A percentile compares a stretch with the other conserved stretches of the same genome.
Conservation (phyloP, 2,113 vertebrate species). For the Aleadryas rufinucha region DNA sequence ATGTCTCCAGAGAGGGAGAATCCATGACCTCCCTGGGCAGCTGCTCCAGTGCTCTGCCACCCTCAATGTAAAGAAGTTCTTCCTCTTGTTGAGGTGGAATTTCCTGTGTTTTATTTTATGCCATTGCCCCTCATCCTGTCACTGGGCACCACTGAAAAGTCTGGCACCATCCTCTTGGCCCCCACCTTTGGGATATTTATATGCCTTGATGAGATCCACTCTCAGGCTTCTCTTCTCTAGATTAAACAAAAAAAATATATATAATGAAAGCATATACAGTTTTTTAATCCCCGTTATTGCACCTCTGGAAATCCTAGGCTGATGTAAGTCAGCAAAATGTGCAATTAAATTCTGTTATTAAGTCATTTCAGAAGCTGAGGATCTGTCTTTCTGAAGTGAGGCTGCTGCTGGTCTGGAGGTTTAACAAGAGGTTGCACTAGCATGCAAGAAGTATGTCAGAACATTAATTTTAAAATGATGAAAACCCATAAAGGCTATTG, state of each 20-base stretch:
- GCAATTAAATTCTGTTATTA: neutral
- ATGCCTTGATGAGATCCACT: neutral
- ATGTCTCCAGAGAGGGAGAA: neutral
- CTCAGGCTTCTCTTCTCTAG: neutral
- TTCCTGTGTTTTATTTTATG: neutral
- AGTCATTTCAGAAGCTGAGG: neutral
- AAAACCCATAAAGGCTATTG: neutral
- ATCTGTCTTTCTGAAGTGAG: neutral
- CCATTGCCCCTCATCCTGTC: neutral
- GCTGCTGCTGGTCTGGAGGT: neutral
- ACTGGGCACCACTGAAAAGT: neutral
- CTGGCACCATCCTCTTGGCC: neutral
- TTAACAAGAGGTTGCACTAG: neutral
- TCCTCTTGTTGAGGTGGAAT: neutral
- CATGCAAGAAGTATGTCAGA: neutral
- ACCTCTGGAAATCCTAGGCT: neutral
- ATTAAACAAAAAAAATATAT: too few species aligned
- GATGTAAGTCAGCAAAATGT: neutral
- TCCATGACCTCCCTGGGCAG: too few species aligned
- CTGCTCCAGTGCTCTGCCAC: neutral
- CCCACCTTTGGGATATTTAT: neutral
- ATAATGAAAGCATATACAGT: neutral
- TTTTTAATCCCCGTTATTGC: neutral
- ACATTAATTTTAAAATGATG: neutral
- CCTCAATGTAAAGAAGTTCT: neutral